Conservation (phyloP, 2,113 vertebrate genomes). For the Noctilio leporinus region DNA sequence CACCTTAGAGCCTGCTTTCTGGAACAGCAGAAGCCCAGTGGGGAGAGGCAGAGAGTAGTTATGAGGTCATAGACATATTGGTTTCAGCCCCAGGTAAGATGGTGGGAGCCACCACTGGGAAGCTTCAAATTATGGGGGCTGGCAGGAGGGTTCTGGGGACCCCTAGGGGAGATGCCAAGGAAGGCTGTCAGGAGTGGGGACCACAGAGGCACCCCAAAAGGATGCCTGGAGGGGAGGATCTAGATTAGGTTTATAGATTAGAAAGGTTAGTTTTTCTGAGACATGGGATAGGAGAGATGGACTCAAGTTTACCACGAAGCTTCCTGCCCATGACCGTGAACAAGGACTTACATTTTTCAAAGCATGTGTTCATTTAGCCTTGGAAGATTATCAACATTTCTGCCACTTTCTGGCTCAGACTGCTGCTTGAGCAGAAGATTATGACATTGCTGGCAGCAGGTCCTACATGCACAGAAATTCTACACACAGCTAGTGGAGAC, state of each 20-base stretch:
- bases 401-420: background rate
- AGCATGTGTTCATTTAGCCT: background rate
- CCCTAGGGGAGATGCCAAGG: background rate
- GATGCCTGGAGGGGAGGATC: background rate
- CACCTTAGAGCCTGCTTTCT: background rate
- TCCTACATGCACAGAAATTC: background rate
- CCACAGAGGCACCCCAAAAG: background rate
- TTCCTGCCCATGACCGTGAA: background rate
- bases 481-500: background rate
- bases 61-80: background rate
- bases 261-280: background rate
- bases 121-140: background rate
- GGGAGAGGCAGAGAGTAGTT: background rate
- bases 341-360: background rate
- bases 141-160: background rate
- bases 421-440: background rate
- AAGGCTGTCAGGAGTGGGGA: background rate
- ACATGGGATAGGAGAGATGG: background rate
- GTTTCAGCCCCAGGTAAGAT: background rate
- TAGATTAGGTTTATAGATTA: too few relatives aligned
- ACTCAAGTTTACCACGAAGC: background rate
- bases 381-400: background rate
- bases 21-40: background rate
- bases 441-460: rapidly evolving
- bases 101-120: background rate